These are phyloP conservation scores for Electrona antarctica DNA, from an alignment of 2,113 vertebrate genomes.

Conservation along the genomic window DNA sequence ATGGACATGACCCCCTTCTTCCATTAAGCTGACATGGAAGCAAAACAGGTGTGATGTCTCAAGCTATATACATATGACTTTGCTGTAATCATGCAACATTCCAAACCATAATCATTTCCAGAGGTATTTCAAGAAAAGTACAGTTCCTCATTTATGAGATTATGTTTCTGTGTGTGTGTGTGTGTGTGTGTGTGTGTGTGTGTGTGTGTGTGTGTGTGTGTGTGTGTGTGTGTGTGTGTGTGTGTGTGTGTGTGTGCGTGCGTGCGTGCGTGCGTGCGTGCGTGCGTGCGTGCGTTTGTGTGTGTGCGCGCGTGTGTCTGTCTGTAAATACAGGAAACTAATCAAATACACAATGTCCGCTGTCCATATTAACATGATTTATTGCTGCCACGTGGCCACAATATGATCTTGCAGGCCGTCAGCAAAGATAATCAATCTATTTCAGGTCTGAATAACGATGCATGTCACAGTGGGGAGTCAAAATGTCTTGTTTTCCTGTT, in stretches of 20 bases:
- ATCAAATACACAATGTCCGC: conserved; percentile 52
- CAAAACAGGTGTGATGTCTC: conserved; percentile 58
- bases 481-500: conserved; percentile 47
- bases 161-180: not conserved
- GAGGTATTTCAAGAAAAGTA: conserved; percentile 16
- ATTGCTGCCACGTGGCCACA: conserved; percentile 59
- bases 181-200: not conserved
- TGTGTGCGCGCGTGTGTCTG: not conserved
- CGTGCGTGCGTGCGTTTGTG: conserved; percentile 22
- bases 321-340: conserved; percentile 62
- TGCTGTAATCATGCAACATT: conserved; percentile 23
- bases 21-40: conserved; percentile 26
- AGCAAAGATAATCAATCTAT: conserved; percentile 54
- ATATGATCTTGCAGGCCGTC: conserved; percentile 48
- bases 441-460: conserved; percentile 59
- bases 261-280: conserved; percentile 20
- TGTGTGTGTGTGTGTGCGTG: conserved; percentile 5
- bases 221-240: not conserved
- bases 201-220: not conserved
- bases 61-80: conserved; percentile 28
- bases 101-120: conserved; percentile 38
- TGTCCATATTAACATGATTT: conserved; percentile 71
- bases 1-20: conserved; percentile 10
- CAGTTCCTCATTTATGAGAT: not conserved
- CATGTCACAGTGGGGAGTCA: conserved; percentile 38